Conservation (phyloP, 2,797 vertebrate species). For the Philypnodon macrostomus region DNA sequence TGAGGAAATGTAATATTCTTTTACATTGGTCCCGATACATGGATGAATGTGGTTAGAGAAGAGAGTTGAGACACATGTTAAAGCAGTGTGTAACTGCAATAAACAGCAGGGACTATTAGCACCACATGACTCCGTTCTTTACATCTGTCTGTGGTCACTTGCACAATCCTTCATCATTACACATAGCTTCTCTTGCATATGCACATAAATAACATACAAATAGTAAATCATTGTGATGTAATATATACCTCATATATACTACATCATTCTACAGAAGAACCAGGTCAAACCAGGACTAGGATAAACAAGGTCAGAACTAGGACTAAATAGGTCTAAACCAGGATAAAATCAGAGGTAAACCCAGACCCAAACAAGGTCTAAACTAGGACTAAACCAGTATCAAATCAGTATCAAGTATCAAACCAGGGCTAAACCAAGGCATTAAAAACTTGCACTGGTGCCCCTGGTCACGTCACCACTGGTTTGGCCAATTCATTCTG, state of each 20-base stretch:
- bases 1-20: slow-evolving; percentile 21
- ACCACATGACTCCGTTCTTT: slow-evolving; percentile 32
- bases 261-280: too few relatives aligned
- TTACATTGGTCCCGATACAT: slow-evolving; percentile 13
- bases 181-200: slow-evolving; percentile 1
- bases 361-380: too few relatives aligned
- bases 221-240: slow-evolving; percentile 4
- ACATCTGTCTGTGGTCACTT: slow-evolving; percentile 45
- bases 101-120: slow-evolving; percentile 42
- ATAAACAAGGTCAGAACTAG: too few relatives aligned
- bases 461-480: slow-evolving; percentile 13
- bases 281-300: too few relatives aligned
- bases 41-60: slow-evolving; percentile 17
- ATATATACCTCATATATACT: not conserved
- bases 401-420: too few relatives aligned
- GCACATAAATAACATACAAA: not conserved
- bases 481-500: slow-evolving; percentile 13
- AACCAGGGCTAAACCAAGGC: too few relatives aligned
- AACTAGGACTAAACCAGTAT: too few relatives aligned
- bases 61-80: slow-evolving; percentile 29
- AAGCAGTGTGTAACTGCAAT: slow-evolving; percentile 29
- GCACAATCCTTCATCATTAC: too few relatives aligned
- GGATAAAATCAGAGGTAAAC: too few relatives aligned
- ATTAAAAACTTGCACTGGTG: too few relatives aligned
- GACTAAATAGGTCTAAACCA: too few relatives aligned